Conservation (phyloP, 2,797 vertebrate genomes). For the Melanotaenia boesemani region DNA sequence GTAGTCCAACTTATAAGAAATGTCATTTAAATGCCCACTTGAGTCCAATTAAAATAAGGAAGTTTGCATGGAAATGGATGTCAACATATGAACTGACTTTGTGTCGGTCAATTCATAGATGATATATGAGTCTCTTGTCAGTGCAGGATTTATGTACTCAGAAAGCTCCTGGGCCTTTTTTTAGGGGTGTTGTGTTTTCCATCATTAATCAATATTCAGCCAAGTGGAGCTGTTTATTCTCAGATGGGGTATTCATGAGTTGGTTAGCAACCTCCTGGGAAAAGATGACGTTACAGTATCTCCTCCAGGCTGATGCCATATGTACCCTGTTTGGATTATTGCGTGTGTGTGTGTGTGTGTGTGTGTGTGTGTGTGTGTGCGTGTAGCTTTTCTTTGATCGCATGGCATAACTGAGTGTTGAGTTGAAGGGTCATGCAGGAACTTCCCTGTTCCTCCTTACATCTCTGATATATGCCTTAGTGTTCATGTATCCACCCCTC, state of each 20-base stretch:
- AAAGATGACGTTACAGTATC: slow-evolving; percentile 50
- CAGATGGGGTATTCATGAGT: slow-evolving; percentile 56
- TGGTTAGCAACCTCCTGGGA: slow-evolving; percentile 63
- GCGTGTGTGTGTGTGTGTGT: slow-evolving; percentile 19
- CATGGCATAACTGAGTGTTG: slow-evolving; percentile 32
- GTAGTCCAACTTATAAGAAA: slow-evolving; percentile 10
- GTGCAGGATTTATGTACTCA: slow-evolving; percentile 36
- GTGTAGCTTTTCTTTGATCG: slow-evolving; percentile 13
- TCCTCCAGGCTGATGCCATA: slow-evolving; percentile 63
- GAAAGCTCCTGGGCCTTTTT: slow-evolving; percentile 57
- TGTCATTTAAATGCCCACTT: slow-evolving; percentile 40
- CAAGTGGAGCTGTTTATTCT: slow-evolving; percentile 64
- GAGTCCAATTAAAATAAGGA: slow-evolving; percentile 42
- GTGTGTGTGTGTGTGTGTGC: slow-evolving; percentile 19
- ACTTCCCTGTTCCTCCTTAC: slow-evolving; percentile 23
- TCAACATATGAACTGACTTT: slow-evolving; percentile 42
- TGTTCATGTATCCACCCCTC: slow-evolving; percentile 20
- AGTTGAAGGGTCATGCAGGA: neutral
- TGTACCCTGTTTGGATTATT: slow-evolving; percentile 54
- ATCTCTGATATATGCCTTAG: slow-evolving; percentile 30
- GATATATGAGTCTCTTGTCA: slow-evolving; percentile 31
- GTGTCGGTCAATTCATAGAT: slow-evolving; percentile 27
- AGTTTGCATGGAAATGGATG: slow-evolving; percentile 41
- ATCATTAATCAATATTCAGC: slow-evolving; percentile 71
- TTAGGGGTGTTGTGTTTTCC: slow-evolving; percentile 58